phyloP scores from a whole-genome alignment of 1,140 invertebrate species.

The Bathynomus jamesi region DNA sequence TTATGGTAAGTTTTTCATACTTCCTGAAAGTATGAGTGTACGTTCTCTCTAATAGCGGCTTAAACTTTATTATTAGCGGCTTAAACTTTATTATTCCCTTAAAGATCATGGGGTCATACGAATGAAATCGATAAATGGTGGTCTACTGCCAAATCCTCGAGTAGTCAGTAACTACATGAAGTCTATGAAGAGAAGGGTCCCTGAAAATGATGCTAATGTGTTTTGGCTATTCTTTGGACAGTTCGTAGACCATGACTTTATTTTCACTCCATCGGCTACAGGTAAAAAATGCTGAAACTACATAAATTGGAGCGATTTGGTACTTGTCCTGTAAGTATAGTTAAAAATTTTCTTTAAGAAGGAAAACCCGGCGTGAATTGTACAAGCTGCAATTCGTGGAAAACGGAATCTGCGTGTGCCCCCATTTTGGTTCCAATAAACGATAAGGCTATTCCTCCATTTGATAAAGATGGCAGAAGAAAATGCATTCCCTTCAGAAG shows the following conservation, averaged over 20 bases:
- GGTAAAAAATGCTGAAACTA: no score
- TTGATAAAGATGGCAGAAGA: not conserved
- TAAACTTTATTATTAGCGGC: no score
- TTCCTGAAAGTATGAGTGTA: not conserved
- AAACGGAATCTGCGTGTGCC: constrained; percentile 68
- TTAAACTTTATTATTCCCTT: no score
- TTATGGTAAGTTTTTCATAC: not conserved
- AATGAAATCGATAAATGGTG: not conserved
- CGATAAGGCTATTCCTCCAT: constrained; percentile 52
- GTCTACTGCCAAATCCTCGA: constrained; percentile 28
- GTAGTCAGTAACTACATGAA: constrained; percentile 10
- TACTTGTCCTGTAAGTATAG: no score
- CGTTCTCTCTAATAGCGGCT: not conserved
- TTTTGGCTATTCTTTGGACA: constrained; percentile 55
- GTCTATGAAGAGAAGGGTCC: not conserved
- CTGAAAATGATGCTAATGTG: constrained; percentile 3
- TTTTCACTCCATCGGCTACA: constrained; percentile 56
- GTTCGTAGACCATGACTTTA: constrained; percentile 92
- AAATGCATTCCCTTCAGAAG: constrained; percentile 14
- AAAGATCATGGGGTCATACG: not conserved
- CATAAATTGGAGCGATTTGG: no score
- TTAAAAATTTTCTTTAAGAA: no score
- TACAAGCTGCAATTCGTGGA: constrained; percentile 11
- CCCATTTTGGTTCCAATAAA: constrained; percentile 57
- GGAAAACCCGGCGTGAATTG: not conserved